Conservation (phyloP, 2,113 vertebrate genomes). For the Neolamprologus kungweensis region DNA sequence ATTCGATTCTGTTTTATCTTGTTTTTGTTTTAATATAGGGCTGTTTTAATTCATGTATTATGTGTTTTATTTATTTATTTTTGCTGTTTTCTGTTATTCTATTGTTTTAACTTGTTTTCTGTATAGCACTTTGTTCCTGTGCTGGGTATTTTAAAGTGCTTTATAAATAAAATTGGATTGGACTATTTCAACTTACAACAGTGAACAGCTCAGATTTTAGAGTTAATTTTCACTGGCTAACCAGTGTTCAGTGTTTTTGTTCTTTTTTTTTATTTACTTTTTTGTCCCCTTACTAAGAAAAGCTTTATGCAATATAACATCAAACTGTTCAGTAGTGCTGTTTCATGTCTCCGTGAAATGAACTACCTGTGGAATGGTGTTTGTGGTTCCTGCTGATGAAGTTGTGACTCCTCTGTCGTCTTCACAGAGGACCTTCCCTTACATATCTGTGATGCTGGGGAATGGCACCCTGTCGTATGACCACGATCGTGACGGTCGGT, state of each 20-base stretch:
- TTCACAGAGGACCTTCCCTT: conserved; percentile 82
- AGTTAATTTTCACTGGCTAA: not conserved
- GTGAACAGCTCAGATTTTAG: not conserved
- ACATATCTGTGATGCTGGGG: conserved; percentile 89
- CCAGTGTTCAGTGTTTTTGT: not conserved
- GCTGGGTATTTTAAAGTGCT: not conserved
- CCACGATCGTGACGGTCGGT: conserved; percentile 81
- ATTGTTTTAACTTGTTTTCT: not conserved
- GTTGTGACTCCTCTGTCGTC: not conserved
- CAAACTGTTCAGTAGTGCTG: not conserved
- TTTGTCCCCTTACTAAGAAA: not conserved
- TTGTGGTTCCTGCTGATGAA: not conserved
- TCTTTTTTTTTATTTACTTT: too few relatives aligned
- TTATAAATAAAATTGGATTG: not conserved
- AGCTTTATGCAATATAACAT: not conserved
- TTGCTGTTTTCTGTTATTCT: not conserved
- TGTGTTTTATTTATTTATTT: not conserved
- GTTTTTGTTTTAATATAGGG: too few relatives aligned
- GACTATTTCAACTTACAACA: not conserved
- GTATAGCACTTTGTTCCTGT: not conserved
- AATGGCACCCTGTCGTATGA: conserved; percentile 87
- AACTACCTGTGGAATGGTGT: not conserved
- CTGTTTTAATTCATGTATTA: too few relatives aligned
- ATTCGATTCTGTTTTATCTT: too few relatives aligned
- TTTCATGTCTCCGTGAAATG: not conserved